Conservation (phyloP, 2,113 vertebrate genomes). For the Notarius quadriscutis region DNA sequence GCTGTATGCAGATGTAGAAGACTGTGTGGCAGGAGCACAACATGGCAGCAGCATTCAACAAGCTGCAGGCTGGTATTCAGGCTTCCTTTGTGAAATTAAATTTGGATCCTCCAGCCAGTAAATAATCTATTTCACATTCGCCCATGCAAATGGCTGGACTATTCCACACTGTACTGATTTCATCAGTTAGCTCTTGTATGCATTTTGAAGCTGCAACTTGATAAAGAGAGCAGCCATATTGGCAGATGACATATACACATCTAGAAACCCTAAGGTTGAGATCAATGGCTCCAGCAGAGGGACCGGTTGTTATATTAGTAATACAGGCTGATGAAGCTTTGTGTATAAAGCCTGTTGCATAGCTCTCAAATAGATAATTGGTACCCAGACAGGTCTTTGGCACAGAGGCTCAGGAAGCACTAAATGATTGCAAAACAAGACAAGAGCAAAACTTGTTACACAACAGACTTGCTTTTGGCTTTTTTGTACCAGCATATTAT, state of each 20-base stretch:
- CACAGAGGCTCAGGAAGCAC: background rate
- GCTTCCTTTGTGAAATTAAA: background rate
- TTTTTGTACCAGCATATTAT: background rate
- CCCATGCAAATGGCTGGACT: background rate
- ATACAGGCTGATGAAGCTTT: background rate
- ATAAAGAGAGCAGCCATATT: background rate
- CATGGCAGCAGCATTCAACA: background rate
- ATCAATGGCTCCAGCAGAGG: background rate
- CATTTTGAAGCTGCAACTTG: background rate
- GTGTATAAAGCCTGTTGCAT: background rate
- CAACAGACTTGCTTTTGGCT: background rate
- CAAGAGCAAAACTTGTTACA: background rate
- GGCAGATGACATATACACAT: background rate
- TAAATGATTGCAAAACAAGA: background rate
- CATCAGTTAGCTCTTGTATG: background rate
- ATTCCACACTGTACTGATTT: background rate
- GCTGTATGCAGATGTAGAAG: background rate
- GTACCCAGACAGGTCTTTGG: background rate
- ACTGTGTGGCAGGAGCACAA: background rate
- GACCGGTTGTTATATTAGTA: background rate
- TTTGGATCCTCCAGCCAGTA: background rate
- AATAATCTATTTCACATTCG: background rate
- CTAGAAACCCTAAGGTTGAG: background rate
- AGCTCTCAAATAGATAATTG: background rate
- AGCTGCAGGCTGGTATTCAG: background rate